Evolutionary conservation across 1,140 invertebrate genomes (phyloP).

Genomic region (Scaptomyza pallida): DNA sequence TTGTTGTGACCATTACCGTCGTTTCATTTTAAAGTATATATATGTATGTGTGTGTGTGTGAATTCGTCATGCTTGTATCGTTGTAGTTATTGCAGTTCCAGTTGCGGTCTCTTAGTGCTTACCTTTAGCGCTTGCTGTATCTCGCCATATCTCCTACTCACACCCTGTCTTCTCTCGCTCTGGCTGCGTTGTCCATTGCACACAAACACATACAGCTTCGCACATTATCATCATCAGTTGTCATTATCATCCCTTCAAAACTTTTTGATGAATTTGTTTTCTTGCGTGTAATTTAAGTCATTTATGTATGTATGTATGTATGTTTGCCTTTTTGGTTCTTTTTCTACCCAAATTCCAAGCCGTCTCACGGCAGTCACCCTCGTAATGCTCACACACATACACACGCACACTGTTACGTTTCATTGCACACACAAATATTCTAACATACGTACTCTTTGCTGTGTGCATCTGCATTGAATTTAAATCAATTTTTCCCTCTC

Average conservation of each 20-base stretch:
- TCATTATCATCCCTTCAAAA: constrained; percentile 60
- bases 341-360: constrained; percentile 5
- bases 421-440: not conserved
- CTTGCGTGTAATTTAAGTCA: constrained; percentile 78
- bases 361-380: constrained; percentile 50
- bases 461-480: constrained; percentile 23
- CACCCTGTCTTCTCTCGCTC: constrained; percentile 11
- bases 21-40: constrained; percentile 10
- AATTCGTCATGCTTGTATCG: constrained; percentile 47
- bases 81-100: constrained; percentile 18
- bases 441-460: not conserved
- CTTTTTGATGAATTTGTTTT: constrained; percentile 76
- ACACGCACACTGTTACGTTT: constrained; percentile 13
- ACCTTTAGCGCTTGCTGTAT: constrained; percentile 11
- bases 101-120: constrained; percentile 11
- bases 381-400: constrained; percentile 20
- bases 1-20: constrained; percentile 66
- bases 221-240: constrained; percentile 19
- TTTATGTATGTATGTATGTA: too few species aligned
- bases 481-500: not conserved
- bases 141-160: not conserved
- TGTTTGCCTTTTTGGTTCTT: constrained; percentile 46
- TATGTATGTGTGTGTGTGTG: constrained; percentile 8
- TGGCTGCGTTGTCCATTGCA: constrained; percentile 18
- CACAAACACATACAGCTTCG: constrained; percentile 24